Evolutionary conservation across 2,113 vertebrate species (phyloP), one percentile per base, ranked within the genome.

Genomic region (Thermophis baileyi): DNA sequence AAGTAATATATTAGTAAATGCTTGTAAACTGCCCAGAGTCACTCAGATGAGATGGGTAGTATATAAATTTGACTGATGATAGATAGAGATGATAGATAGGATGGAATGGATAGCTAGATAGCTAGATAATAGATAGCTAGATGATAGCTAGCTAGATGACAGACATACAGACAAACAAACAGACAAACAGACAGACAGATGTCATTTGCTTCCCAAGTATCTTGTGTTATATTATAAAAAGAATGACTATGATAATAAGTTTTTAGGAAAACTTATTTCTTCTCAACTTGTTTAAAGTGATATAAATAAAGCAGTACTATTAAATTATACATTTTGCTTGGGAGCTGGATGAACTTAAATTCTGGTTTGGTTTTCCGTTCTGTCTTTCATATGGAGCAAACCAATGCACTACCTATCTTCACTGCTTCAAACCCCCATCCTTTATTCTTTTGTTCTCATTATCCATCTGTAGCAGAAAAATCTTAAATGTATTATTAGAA

Each of bases 131-230:
- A 54, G 53, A 54, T 54, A 22, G 53, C 9, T 25, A 1, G 57
- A 27, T 10, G 20, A 10, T 27, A 3, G 57, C 10, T 1, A 8
- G 9, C 10, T 51, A 51, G 50, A 51, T 51, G 50, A 54, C 3
- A 7, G 51, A 53, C 1, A 53, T 3, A 4, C 1, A 53, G 53
- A 54, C 0, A n/a, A n/a, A n/a, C n/a, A 57, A 8, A 3, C 1
- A 27, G 55, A 1, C 3, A 57, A 20, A 2, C 2, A 30, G 57
- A 11, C 1, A 30, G 40, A 5, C 47, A 85, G n/a, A 85, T 16
- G 7, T 25, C 24, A 6, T 16, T 89, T 46, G 54, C 9, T 63
- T 55, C 35, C 10, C 11, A 16, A 35, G 30, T 90, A 51, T 81
- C 22, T 50, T 69, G 20, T n/a, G 2, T 51, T 35, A n/a, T 18